Evolutionary conservation across 2,888 invertebrate species (phyloP).

Genomic region (Matsumyia berberina): DNA sequence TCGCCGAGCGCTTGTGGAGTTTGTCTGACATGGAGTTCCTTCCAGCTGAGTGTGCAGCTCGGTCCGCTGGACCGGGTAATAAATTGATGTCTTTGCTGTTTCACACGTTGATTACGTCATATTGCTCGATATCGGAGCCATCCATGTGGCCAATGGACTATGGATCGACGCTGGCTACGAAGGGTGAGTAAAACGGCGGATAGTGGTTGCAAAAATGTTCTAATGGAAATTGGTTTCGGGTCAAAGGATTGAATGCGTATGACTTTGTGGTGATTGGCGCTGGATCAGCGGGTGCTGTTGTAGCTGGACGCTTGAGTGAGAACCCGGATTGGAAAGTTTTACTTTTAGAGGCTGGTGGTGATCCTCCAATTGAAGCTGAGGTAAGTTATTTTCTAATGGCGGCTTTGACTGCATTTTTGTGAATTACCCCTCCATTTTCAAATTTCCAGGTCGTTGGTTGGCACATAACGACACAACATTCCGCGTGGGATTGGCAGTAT

Average conservation of each 20-base stretch:
- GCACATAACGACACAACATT: constrained; percentile 83
- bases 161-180: constrained; percentile 80
- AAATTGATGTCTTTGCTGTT: constrained; percentile 86
- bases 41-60: constrained; percentile 81
- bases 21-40: constrained; percentile 83
- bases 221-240: background rate
- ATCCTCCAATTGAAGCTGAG: constrained; percentile 85
- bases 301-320: constrained; percentile 89
- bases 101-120: constrained; percentile 86
- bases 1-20: constrained; percentile 84
- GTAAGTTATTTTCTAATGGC: too few species aligned
- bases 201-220: background rate
- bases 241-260: constrained; percentile 81
- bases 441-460: constrained; percentile 82
- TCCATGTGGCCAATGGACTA: constrained; percentile 86
- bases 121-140: constrained; percentile 86
- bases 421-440: background rate
- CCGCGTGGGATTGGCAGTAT: constrained; percentile 83
- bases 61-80: constrained; percentile 83
- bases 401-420: too few species aligned
- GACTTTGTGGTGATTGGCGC: constrained; percentile 87
- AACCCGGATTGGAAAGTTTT: constrained; percentile 90
- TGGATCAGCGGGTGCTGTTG: constrained; percentile 87
- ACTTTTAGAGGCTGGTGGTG: constrained; percentile 92
- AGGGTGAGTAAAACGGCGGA: constrained; percentile 80